Percentiles rank a stretch among this genome's conserved stretches.
Conservation (phyloP, 92 coral and sea anemone species). For the Parazoanthus atlanticus region DNA sequence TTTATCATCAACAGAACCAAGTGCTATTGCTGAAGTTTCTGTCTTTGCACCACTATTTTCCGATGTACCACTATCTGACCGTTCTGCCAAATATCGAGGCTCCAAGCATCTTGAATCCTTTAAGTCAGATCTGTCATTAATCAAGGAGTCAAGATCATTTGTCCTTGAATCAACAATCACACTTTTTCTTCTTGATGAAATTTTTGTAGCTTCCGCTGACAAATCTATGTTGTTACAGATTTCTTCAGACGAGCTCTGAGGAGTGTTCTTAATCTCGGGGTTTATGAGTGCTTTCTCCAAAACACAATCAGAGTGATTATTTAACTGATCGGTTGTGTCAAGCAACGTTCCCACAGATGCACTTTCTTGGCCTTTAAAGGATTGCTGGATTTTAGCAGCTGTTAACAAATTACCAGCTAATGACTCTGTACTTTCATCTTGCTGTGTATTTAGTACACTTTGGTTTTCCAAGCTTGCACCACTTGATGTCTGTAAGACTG, state of each 20-base stretch:
- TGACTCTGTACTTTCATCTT: background rate
- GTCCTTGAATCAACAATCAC: constrained; percentile 30
- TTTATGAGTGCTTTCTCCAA: background rate
- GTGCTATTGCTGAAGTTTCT: background rate
- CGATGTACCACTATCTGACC: background rate
- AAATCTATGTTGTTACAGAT: background rate
- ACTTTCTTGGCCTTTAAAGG: background rate
- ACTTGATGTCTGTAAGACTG: background rate
- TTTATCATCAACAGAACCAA: background rate
- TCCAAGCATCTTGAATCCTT: background rate
- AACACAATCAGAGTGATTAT: background rate
- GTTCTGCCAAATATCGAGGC: background rate
- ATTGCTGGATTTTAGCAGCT: background rate
- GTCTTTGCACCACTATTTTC: background rate
- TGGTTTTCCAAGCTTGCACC: background rate
- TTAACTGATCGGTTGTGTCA: background rate
- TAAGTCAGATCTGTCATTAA: background rate
- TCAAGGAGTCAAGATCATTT: background rate
- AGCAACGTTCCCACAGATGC: background rate
- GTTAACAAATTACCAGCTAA: background rate
- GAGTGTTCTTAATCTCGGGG: background rate
- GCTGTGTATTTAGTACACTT: background rate
- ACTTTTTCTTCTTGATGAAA: constrained; percentile 31
- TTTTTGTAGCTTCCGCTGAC: constrained; percentile 39
- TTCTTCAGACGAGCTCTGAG: background rate